Base-by-base conservation (phyloP, 2,797 vertebrate genomes). In the Leptoclinus maculatus region DNA sequence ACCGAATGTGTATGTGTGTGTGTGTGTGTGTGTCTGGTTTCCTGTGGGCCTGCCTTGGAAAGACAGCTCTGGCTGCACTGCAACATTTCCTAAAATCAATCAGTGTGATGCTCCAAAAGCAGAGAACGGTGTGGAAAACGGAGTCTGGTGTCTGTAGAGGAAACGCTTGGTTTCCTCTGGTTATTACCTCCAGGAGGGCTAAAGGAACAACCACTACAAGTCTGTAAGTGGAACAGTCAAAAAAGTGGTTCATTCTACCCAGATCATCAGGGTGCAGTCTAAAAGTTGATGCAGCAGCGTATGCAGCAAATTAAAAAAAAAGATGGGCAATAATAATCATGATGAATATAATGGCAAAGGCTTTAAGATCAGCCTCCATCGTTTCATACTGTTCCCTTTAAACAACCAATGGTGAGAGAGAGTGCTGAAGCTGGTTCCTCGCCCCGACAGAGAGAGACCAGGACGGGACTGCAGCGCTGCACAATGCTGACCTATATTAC, bases 401-500 rank as follows among this genome's bases (percentile, higher is more conserved):
- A 32, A 76, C 34, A 64, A 3, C 56, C 38, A 49, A 66, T 34
- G 57, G 57, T 5, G 49, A 71, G 19, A 64, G 75, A 77, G 64
- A 78, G 56, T 39, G 81, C 65, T 66, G 66, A 17, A 53, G 72
- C 53, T 56, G 75, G 34, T 41, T 69, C 7, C 72, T 75, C 62
- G 56, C 11, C 45, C 11, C 5, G 25, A 19, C 76, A 79, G 73
- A 82, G 71, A 78, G 23, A n/a, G 68, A 83, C 45, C 81, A 45
- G 38, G 64, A 74, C 36, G n/a, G 68, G 19, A 66, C 65, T 66
- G 83, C 71, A 79, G 76, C 6, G 0, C 76, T 51, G 78, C 81
- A 89, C 85, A 78, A 70, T 21, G 66, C 72, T 94, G 92, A 90
- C 84, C 83, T 83, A 94, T 74, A 91, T 92, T 83, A 67, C 56